Evolutionary conservation across 1,140 invertebrate genomes (phyloP).

Genomic region (Notospermus geniculatus): DNA sequence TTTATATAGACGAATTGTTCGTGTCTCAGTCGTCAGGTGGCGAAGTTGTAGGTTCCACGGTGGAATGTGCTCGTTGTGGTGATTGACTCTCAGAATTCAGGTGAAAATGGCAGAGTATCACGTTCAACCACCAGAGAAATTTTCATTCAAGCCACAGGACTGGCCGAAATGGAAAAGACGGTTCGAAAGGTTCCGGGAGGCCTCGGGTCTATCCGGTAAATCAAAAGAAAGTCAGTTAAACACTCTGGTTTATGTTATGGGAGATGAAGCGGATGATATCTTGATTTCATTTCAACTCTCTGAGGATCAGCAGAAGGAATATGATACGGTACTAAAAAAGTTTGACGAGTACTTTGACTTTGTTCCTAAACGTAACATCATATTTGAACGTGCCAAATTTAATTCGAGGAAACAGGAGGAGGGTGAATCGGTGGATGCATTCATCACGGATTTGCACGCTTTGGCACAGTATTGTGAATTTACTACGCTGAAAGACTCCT

Average conservation of each 20-base stretch:
- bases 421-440: constrained; percentile 44
- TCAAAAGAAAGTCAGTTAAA: too few relatives aligned
- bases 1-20: too few relatives aligned
- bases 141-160: too few relatives aligned
- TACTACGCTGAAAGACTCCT: constrained; percentile 38
- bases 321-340: constrained; percentile 21
- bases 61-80: too few relatives aligned
- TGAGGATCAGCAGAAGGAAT: not conserved
- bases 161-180: too few relatives aligned
- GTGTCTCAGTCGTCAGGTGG: too few relatives aligned
- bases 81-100: too few relatives aligned
- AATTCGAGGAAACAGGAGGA: constrained; percentile 39
- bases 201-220: too few relatives aligned
- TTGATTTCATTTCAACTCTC: not conserved
- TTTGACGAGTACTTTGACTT: constrained; percentile 52
- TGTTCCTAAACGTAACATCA: constrained; percentile 41
- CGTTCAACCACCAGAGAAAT: too few relatives aligned
- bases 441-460: constrained; percentile 44
- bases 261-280: constrained; percentile 14
- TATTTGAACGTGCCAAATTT: constrained; percentile 47
- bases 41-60: too few relatives aligned
- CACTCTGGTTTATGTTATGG: constrained; percentile 12
- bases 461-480: constrained; percentile 48
- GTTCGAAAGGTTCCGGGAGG: too few relatives aligned
- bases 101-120: too few relatives aligned